These are phyloP conservation scores for Otolemur garnettii DNA, from an alignment of 2,113 vertebrate genomes.

Conservation along the genomic window DNA sequence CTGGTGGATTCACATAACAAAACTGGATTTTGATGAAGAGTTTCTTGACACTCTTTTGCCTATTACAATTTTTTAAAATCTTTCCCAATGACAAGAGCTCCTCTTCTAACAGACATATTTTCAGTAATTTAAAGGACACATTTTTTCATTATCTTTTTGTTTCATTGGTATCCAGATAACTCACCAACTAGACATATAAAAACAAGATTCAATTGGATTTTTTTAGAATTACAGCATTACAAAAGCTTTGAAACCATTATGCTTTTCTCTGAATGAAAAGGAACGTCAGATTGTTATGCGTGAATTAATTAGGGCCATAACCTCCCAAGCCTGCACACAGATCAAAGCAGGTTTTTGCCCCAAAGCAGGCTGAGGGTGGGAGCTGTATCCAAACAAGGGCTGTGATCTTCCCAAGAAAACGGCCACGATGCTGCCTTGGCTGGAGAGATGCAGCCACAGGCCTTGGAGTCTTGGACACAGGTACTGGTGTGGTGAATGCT, in stretches of 20 bases:
- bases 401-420: slow-evolving; percentile 64
- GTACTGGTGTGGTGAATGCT: background rate
- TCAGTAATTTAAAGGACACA: slow-evolving; percentile 58
- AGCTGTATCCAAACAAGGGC: slow-evolving; percentile 58
- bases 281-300: slow-evolving; percentile 74
- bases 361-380: slow-evolving; percentile 59
- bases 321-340: slow-evolving; percentile 77
- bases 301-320: slow-evolving; percentile 80
- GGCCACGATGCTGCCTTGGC: background rate
- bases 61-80: slow-evolving; percentile 13
- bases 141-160: slow-evolving; percentile 63
- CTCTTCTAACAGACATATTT: slow-evolving; percentile 47
- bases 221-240: slow-evolving; percentile 63
- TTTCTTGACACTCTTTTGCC: slow-evolving; percentile 47
- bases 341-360: slow-evolving; percentile 76
- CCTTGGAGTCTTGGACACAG: background rate
- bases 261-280: slow-evolving; percentile 72
- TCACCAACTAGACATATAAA: slow-evolving; percentile 54
- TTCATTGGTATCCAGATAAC: slow-evolving; percentile 30
- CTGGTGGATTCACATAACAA: background rate
- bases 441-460: background rate
- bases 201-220: slow-evolving; percentile 66
- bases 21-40: slow-evolving; percentile 1
- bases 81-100: slow-evolving; percentile 28
- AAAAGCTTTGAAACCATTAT: slow-evolving; percentile 64